Conservation (phyloP, 2,888 invertebrate genomes). For the Hoplodrina blanda region DNA sequence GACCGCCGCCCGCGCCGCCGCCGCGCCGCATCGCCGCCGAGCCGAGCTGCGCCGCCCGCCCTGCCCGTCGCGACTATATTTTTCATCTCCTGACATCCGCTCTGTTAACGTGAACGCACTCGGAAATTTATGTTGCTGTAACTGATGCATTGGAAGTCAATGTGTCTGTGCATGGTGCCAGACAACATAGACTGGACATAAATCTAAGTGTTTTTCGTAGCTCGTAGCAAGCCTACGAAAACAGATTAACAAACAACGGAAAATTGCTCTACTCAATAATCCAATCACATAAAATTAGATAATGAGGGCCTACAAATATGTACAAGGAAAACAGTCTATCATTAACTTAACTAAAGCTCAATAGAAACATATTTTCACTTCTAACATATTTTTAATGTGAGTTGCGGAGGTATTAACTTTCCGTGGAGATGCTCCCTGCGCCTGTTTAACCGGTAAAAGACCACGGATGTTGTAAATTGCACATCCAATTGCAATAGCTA, state of each 20-base stretch:
- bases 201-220: slow-evolving; percentile 29
- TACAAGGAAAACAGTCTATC: neutral
- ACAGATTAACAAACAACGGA: slow-evolving; percentile 7
- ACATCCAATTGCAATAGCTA: slow-evolving; percentile 69
- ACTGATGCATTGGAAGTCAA: slow-evolving; percentile 62
- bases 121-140: slow-evolving; percentile 73
- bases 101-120: slow-evolving; percentile 73
- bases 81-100: slow-evolving; percentile 80
- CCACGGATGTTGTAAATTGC: slow-evolving; percentile 73
- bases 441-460: slow-evolving; percentile 57
- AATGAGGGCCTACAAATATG: neutral
- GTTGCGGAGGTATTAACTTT: slow-evolving; percentile 60
- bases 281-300: neutral
- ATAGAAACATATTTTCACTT: slow-evolving; percentile 46
- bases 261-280: neutral
- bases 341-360: neutral
- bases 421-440: slow-evolving; percentile 56
- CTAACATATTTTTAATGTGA: slow-evolving; percentile 52
- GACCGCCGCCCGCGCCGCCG: slow-evolving; percentile 55
- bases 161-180: slow-evolving; percentile 34
- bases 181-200: slow-evolving; percentile 29
- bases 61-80: slow-evolving; percentile 72
- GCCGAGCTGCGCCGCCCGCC: slow-evolving; percentile 5
- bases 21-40: slow-evolving; percentile 29
- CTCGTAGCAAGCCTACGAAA: slow-evolving; percentile 3